phyloP scores from a whole-genome alignment of 2,888 invertebrate genomes.

The Orchesellides sinensis region DNA sequence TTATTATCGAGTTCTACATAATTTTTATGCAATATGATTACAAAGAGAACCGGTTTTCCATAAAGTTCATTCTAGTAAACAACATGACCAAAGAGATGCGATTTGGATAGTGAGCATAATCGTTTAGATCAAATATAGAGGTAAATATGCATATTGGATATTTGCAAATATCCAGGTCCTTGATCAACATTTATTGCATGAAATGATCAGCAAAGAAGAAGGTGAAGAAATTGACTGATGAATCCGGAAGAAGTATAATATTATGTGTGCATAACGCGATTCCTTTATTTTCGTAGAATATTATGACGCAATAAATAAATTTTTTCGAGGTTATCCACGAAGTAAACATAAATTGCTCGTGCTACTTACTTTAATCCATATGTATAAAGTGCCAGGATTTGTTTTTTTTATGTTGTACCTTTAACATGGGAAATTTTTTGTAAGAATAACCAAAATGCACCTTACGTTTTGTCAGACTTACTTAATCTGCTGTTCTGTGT shows the following conservation, averaged over 20 bases:
- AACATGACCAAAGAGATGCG: not conserved
- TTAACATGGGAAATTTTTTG: not conserved
- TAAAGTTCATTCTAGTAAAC: conserved; percentile 13
- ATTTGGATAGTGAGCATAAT: not conserved
- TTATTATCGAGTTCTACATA: not conserved
- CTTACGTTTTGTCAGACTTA: too few relatives aligned
- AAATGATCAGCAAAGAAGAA: not conserved
- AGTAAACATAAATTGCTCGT: too few relatives aligned
- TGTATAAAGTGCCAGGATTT: too few relatives aligned
- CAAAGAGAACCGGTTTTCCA: conserved; percentile 44
- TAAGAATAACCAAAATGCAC: not conserved
- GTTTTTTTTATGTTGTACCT: too few relatives aligned
- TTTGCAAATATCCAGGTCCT: conserved; percentile 4
- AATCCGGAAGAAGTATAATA: conserved; percentile 34
- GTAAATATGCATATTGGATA: not conserved
- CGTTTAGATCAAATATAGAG: not conserved
- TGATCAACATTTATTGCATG: not conserved
- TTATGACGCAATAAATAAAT: conserved; percentile 55
- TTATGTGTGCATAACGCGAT: conserved; percentile 8
- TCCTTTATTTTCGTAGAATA: not conserved
- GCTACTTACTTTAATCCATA: too few relatives aligned
- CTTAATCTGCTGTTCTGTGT: too few relatives aligned
- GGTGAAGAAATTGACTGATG: not conserved
- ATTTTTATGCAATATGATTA: not conserved
- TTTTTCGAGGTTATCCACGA: conserved; percentile 20